Evolutionary conservation across 2,888 invertebrate species (phyloP), one percentile per base, ranked within the genome.

Genomic region (Spicauda simplicius): DNA sequence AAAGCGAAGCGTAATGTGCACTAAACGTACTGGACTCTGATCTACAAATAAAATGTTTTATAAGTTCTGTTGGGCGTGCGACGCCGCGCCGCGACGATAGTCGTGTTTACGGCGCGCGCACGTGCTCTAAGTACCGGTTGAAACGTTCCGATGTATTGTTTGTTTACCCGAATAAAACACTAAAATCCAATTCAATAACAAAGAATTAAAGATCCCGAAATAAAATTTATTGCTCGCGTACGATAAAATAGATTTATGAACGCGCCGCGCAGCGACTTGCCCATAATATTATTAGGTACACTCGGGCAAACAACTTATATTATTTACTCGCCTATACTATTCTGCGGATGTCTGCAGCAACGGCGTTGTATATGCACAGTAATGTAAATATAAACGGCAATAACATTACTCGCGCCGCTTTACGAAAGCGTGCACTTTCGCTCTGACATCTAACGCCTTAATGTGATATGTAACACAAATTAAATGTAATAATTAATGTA

Each of bases 151-250:
- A 87, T 90, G 85, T 88, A 90, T 90, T 91, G 92, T 92, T 93
- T 93, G 92, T 93, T 93, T 93, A 93, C 89, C 87, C 88, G 89
- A 91, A 92, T 92, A 92, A 91, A 93, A 93, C 92, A 92, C 93
- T 93, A 92, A 93, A 92, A 91, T 92, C 91, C 89, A 91, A 91
- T 91, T 91, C 92, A 91, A 93, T 92, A 93, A 93, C 92, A 93
- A 93, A 93, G 92, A 93, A 93, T 93, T 93, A 92, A 92, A 92
- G 93, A 91, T 93, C 93, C 92, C 88, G 87, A 93, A 93, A 93
- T 93, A 93, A 91, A 93, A 92, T 92, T 92, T 91, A 93, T 93
- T 91, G 91, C 92, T 84, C 80, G 83, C 83, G 88, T 88, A 90
- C 93, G 91, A 92, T 93, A 91, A 92, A 93, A 92, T 92, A 92